Conservation (phyloP, 2,797 vertebrate genomes). For the Protonibea diacanthus region DNA sequence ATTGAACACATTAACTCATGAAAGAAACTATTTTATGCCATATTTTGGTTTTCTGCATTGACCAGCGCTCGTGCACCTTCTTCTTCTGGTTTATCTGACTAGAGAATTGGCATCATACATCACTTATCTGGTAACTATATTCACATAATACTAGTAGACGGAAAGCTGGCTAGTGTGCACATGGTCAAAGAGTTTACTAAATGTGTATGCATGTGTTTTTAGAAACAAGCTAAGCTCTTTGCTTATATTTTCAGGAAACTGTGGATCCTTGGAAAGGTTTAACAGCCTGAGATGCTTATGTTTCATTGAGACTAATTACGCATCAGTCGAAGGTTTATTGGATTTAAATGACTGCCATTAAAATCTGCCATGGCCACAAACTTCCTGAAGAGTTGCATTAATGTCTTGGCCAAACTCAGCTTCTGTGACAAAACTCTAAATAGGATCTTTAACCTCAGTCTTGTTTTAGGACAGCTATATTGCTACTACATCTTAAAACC, state of each 20-base stretch:
- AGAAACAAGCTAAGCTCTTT: not conserved
- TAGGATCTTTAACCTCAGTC: slow-evolving; percentile 4
- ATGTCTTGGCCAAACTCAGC: not conserved
- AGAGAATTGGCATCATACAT: too few relatives aligned
- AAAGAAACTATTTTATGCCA: too few relatives aligned
- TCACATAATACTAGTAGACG: too few relatives aligned
- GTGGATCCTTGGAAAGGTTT: not conserved
- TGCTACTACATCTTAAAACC: slow-evolving; percentile 8
- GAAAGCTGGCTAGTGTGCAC: not conserved
- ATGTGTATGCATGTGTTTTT: not conserved
- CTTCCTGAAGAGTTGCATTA: slow-evolving; percentile 27
- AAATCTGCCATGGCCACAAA: slow-evolving; percentile 38
- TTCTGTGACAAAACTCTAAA: slow-evolving; percentile 42
- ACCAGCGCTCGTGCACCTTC: too few relatives aligned
- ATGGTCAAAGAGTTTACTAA: not conserved
- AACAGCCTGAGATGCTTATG: slow-evolving; percentile 7
- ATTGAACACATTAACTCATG: too few relatives aligned
- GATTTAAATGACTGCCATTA: slow-evolving; percentile 58
- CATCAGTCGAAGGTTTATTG: slow-evolving; percentile 34
- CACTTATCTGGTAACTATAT: too few relatives aligned
- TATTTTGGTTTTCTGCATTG: too few relatives aligned
- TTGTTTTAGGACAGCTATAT: slow-evolving; percentile 9
- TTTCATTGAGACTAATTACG: slow-evolving; percentile 38
- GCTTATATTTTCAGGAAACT: not conserved
- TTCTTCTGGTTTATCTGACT: too few relatives aligned